Evolutionary conservation across 2,797 vertebrate genomes (phyloP).

Genomic region (Acanthurus tractus): DNA sequence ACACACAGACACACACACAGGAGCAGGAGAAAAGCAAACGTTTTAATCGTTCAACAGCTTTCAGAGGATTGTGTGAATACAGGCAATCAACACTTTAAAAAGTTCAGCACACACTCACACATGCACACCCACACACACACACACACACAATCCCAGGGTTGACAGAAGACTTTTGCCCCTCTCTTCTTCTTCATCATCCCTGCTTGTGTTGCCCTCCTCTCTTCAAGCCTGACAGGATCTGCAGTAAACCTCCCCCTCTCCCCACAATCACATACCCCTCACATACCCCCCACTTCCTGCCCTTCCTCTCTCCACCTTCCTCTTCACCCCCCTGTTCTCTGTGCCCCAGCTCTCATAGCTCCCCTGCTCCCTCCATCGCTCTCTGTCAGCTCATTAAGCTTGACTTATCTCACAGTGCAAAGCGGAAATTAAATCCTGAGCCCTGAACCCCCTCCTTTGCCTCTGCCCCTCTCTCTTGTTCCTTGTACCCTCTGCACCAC

Average conservation of each 20-base stretch:
- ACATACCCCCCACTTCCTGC: constrained; percentile 23
- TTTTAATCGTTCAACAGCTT: constrained; percentile 35
- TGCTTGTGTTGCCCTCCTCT: constrained; percentile 20
- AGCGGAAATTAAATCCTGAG: constrained; percentile 83
- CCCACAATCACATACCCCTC: constrained; percentile 44
- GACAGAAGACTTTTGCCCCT: constrained; percentile 29
- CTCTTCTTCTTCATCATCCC: constrained; percentile 41
- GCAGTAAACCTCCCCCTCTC: constrained; percentile 53
- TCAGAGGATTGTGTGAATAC: constrained; percentile 29
- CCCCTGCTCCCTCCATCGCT: constrained; percentile 66
- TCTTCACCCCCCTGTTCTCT: constrained; percentile 50
- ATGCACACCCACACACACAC: constrained; percentile 7
- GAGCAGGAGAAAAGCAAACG: constrained; percentile 16
- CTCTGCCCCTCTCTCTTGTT: constrained; percentile 59
- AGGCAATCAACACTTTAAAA: background rate
- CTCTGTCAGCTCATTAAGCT: constrained; percentile 83
- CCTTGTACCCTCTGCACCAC: background rate
- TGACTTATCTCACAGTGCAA: constrained; percentile 80
- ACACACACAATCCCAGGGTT: background rate
- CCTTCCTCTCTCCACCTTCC: constrained; percentile 42
- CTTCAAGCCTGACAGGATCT: constrained; percentile 45
- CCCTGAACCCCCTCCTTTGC: constrained; percentile 54
- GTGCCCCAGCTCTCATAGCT: constrained; percentile 55
- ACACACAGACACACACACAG: constrained; percentile 20
- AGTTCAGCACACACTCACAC: background rate